Base-by-base conservation (phyloP, 2,888 invertebrate species). In the Hemistola chrysoprasaria region DNA sequence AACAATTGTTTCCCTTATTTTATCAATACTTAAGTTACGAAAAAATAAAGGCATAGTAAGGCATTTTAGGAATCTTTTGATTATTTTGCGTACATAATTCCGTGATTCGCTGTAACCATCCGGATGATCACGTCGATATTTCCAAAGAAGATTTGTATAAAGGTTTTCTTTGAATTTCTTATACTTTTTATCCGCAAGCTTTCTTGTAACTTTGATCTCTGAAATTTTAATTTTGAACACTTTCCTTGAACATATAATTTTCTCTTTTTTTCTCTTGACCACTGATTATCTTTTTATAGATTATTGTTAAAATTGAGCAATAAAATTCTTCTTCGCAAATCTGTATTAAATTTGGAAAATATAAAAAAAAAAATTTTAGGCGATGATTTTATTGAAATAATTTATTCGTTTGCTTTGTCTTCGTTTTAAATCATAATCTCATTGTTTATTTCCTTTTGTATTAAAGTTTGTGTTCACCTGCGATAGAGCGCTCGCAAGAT, bases 21-120 rank as follows among this genome's bases (percentile, higher is more conserved):
- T n/a, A n/a, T n/a, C n/a, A n/a, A n/a, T n/a, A n/a, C n/a, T n/a
- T n/a, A n/a, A n/a, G n/a, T n/a, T n/a, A n/a, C n/a, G n/a, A n/a
- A n/a, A n/a, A n/a, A n/a, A 16, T 16, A 16, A 4, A 16, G 4
- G n/a, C 11, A 10, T 27, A 34, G 30, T 26, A 23, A 11, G 16
- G 8, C 7, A 8, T 9, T 11, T 11, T 2, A 6, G 22, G 27
- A 26, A 39, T 26, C 43, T 34, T 43, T 44, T 38, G 41, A 44
- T 44, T 44, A 39, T 11, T 44, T 39, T 44, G 38, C 43, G 38
- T 39, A 8, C 30, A 44, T 44, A 44, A 44, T 44, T 39, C 25
- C 33, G 25, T 34, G 34, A 39, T 44, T 37, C 34, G 8, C 23
- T 30, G 36, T 36, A 36, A 26, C 36, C 28, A 25, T 21, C 36